These are phyloP conservation scores for Lates japonicus DNA, from an alignment of 2,797 vertebrate species.

Conservation along the genomic window DNA sequence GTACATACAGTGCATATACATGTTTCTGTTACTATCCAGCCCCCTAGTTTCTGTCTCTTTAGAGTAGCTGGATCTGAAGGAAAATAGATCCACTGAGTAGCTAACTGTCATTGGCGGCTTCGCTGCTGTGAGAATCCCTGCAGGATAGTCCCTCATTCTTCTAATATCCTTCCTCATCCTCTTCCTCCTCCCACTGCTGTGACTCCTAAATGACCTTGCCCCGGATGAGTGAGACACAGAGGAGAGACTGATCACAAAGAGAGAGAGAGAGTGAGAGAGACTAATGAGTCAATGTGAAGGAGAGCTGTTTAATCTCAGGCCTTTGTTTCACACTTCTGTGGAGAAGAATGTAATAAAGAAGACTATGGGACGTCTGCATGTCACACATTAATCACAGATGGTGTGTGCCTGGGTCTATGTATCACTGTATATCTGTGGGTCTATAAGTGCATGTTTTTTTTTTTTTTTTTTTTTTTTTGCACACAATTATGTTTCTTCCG, in stretches of 20 bases:
- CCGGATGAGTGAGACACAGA: slow-evolving; percentile 63
- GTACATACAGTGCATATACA: neutral
- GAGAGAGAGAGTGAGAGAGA: slow-evolving; percentile 58
- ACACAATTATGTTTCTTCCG: slow-evolving; percentile 33
- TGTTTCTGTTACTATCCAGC: neutral
- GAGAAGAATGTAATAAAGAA: slow-evolving; percentile 70
- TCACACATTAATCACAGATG: slow-evolving; percentile 67
- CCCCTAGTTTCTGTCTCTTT: slow-evolving; percentile 14
- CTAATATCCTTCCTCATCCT: slow-evolving; percentile 43
- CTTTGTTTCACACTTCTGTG: slow-evolving; percentile 73
- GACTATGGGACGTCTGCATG: slow-evolving; percentile 39
- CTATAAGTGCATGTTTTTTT: neutral
- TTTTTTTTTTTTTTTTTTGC: slow-evolving; percentile 7
- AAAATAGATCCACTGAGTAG: slow-evolving; percentile 44
- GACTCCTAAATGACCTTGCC: slow-evolving; percentile 78
- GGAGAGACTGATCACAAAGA: slow-evolving; percentile 58
- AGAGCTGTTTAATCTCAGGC: slow-evolving; percentile 76
- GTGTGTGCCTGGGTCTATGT: slow-evolving; percentile 10
- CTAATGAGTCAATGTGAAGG: slow-evolving; percentile 76
- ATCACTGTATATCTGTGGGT: slow-evolving; percentile 22
- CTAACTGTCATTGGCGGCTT: slow-evolving; percentile 46
- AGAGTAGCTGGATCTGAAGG: slow-evolving; percentile 41
- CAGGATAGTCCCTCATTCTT: slow-evolving; percentile 50
- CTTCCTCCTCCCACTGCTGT: slow-evolving; percentile 49
- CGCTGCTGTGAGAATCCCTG: slow-evolving; percentile 46